Percentiles rank a stretch among this genome's conserved stretches.
These are phyloP conservation scores for Bradypodion pumilum DNA, from an alignment of 2,797 vertebrate genomes.

Conservation along the genomic window DNA sequence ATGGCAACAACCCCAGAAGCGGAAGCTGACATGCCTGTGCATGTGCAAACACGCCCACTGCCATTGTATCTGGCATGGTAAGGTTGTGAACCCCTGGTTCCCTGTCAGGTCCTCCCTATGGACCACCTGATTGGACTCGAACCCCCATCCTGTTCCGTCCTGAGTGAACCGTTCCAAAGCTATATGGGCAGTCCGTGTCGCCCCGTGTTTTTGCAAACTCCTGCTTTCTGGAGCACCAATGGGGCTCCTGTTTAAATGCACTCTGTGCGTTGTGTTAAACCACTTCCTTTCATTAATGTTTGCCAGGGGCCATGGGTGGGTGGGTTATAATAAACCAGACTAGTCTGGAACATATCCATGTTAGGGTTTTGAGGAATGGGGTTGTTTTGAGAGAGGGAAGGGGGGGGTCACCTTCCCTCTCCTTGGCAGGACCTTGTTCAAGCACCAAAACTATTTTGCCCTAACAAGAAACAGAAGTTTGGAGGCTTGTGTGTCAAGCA, in stretches of 20 bases:
- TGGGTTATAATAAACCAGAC: conserved; percentile 11
- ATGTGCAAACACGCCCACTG: too few relatives aligned
- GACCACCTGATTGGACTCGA: background rate
- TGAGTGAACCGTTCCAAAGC: background rate
- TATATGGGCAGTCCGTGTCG: background rate
- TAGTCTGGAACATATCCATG: background rate
- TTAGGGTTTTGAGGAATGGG: background rate
- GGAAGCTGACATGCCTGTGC: too few relatives aligned
- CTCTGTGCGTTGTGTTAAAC: background rate
- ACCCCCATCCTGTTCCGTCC: too few relatives aligned
- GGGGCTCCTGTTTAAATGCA: background rate
- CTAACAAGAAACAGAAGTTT: background rate
- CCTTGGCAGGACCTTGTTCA: background rate
- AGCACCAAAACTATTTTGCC: background rate
- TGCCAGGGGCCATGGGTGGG: conserved; percentile 4
- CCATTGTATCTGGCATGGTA: too few relatives aligned
- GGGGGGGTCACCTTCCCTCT: background rate
- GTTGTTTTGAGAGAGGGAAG: background rate
- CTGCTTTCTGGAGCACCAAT: background rate
- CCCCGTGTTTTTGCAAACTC: background rate
- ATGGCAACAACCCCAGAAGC: too few relatives aligned
- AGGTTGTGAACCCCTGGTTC: too few relatives aligned
- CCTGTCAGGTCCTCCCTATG: background rate
- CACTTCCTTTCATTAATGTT: background rate
- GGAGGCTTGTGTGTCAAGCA: background rate